These are phyloP conservation scores for Muschampia plurimacula DNA, from an alignment of 2,888 invertebrate genomes.

Conservation along the genomic window DNA sequence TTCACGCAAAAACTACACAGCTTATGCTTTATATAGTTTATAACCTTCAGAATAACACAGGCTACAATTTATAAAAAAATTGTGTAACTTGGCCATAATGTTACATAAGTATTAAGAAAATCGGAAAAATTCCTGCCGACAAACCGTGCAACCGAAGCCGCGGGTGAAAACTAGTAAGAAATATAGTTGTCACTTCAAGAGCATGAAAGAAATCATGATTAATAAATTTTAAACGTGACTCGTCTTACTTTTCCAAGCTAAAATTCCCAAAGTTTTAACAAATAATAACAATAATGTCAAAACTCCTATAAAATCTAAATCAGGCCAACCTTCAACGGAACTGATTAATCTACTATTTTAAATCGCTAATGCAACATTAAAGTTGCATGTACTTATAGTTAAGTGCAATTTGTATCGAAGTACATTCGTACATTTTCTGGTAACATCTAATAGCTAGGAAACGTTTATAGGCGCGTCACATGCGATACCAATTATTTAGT, in stretches of 20 bases:
- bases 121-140: too few species aligned
- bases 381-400: slow-evolving; percentile 12
- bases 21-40: too few species aligned
- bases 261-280: neutral
- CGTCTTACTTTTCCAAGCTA: neutral
- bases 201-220: too few species aligned
- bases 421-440: slow-evolving; percentile 46
- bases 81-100: too few species aligned
- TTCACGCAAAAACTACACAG: too few species aligned
- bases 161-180: too few species aligned
- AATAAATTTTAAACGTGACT: neutral
- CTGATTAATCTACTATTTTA: slow-evolving; percentile 12
- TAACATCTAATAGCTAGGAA: slow-evolving; percentile 39
- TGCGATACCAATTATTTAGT: slow-evolving; percentile 50
- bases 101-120: too few species aligned
- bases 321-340: neutral
- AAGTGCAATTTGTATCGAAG: slow-evolving; percentile 46
- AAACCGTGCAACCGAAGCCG: too few species aligned
- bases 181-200: too few species aligned
- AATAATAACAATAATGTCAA: neutral
- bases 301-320: neutral
- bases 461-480: slow-evolving; percentile 52
- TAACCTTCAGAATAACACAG: too few species aligned
- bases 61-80: too few species aligned
- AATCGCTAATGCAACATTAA: neutral